These are phyloP conservation scores for Syritta pipiens DNA, from an alignment of 2,888 invertebrate genomes.

Conservation along the genomic window DNA sequence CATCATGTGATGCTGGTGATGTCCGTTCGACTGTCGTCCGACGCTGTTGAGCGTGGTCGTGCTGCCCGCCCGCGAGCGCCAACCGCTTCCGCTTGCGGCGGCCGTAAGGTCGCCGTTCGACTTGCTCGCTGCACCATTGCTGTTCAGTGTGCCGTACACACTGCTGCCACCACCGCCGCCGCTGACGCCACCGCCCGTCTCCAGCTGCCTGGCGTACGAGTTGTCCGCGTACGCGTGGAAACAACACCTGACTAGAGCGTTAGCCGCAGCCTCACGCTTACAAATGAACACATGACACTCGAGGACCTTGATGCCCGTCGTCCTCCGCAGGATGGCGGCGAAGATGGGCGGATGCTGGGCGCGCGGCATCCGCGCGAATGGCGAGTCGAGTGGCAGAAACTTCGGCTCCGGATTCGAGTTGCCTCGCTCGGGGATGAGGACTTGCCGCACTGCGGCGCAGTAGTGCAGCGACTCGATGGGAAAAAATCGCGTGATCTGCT, in stretches of 20 bases:
- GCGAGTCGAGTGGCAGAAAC: constrained; percentile 97
- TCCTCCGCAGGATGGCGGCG: constrained; percentile 96
- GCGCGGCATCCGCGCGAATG: constrained; percentile 95
- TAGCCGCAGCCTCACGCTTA: constrained; percentile 97
- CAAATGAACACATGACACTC: constrained; percentile 99
- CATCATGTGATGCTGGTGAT: constrained; percentile 70
- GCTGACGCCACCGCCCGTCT: constrained; percentile 82
- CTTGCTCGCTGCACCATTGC: constrained; percentile 76
- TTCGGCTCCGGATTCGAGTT: constrained; percentile 86
- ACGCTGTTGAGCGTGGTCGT: constrained; percentile 83
- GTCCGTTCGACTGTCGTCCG: constrained; percentile 79
- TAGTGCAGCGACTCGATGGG: constrained; percentile 97
- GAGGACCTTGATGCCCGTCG: constrained; percentile 97
- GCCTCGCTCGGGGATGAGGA: constrained; percentile 84
- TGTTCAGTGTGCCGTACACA: constrained; percentile 80
- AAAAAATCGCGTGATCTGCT: constrained; percentile 96
- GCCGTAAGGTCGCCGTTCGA: constrained; percentile 77
- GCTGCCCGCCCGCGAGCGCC: constrained; percentile 82
- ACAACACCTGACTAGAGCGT: constrained; percentile 97
- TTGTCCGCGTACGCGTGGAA: constrained; percentile 99
- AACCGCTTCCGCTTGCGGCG: constrained; percentile 76
- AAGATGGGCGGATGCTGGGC: constrained; percentile 97
- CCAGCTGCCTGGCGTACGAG: constrained; percentile 92
- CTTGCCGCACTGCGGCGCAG: constrained; percentile 96
- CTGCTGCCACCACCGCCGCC: constrained; percentile 80